phyloP scores from a whole-genome alignment of 64 coral and sea anemone species.

The Pachyseris speciosa region DNA sequence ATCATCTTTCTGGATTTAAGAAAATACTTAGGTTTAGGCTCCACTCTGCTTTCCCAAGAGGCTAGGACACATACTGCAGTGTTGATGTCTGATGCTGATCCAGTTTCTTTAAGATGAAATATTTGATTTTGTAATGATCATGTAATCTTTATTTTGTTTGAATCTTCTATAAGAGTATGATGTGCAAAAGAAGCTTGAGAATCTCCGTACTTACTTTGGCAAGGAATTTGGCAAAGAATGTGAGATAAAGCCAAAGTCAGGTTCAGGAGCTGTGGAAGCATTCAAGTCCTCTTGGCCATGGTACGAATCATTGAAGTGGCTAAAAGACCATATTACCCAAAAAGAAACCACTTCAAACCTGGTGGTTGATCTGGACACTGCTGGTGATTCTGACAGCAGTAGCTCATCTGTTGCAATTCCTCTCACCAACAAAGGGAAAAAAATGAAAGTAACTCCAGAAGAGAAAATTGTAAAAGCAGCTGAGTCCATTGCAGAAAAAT shows the following conservation, averaged over 20 bases:
- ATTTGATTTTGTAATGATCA: background rate
- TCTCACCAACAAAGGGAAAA: background rate
- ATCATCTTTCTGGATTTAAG: too few relatives aligned
- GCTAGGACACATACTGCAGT: too few relatives aligned
- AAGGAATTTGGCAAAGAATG: background rate
- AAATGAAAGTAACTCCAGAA: background rate
- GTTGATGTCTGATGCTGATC: background rate
- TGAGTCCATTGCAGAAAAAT: background rate
- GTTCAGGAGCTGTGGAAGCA: background rate
- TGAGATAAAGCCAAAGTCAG: background rate
- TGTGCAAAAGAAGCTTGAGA: background rate
- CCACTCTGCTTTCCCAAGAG: too few relatives aligned
- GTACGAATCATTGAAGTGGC: background rate
- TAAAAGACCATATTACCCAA: background rate
- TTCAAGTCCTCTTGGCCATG: background rate
- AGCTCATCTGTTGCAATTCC: background rate
- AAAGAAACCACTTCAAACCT: background rate
- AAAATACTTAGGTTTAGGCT: too few relatives aligned
- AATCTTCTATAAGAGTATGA: background rate
- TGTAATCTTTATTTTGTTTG: background rate
- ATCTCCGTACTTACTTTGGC: conserved; percentile 6
- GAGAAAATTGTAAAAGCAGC: background rate
- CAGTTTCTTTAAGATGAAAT: background rate
- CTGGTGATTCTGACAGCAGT: background rate
- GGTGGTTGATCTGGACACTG: background rate